Evolutionary conservation across 1,140 invertebrate genomes (phyloP).

Genomic region (Hestina assimilis): DNA sequence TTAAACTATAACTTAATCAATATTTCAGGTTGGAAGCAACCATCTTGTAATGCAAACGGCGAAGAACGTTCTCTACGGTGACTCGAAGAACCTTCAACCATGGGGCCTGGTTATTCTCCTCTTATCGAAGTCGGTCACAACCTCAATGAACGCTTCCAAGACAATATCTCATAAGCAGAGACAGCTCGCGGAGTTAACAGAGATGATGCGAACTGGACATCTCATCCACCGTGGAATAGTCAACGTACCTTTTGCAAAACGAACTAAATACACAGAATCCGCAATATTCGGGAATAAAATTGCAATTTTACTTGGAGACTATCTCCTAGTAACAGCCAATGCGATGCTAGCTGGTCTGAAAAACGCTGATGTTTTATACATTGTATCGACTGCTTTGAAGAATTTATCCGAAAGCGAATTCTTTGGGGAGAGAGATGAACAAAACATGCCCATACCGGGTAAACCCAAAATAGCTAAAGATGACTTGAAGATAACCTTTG

Average conservation of each 20-base stretch:
- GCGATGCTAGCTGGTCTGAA: constrained; percentile 86
- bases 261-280: constrained; percentile 67
- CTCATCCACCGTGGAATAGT: constrained; percentile 93
- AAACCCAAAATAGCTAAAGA: constrained; percentile 66
- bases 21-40: constrained; percentile 85
- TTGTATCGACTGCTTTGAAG: constrained; percentile 88
- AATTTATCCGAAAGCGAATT: constrained; percentile 93
- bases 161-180: constrained; percentile 82
- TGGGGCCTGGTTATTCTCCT: constrained; percentile 92
- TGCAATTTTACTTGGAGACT: constrained; percentile 92
- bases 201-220: constrained; percentile 97
- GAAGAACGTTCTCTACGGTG: constrained; percentile 89
- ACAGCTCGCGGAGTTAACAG: constrained; percentile 92
- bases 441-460: constrained; percentile 87
- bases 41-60: constrained; percentile 94
- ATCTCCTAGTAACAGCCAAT: constrained; percentile 90
- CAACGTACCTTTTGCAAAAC: constrained; percentile 81
- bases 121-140: constrained; percentile 88
- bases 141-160: constrained; percentile 32
- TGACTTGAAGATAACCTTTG: constrained; percentile 53
- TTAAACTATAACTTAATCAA: background rate
- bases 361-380: constrained; percentile 86
- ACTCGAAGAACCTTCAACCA: constrained; percentile 90
- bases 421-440: constrained; percentile 86
- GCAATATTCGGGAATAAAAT: constrained; percentile 92